Base-by-base conservation (phyloP, 1,140 invertebrate species). In the Kradibia gibbosae region DNA sequence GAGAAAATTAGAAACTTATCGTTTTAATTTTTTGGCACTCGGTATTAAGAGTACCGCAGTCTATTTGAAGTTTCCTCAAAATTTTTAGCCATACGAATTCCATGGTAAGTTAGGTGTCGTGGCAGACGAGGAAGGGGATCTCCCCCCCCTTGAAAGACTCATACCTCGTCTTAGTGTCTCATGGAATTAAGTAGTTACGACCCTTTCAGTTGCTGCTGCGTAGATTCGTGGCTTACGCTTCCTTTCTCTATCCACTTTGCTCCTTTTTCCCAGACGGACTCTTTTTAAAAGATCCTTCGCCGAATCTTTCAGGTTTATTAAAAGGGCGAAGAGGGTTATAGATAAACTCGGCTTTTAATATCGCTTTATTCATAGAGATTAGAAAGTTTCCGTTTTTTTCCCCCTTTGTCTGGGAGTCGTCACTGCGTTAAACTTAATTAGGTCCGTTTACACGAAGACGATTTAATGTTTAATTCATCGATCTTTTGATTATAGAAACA, bases 291-390 rank as follows among this genome's bases (percentile, higher is more conserved):
- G 84, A 78, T 62, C 82, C 82, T 82, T 82, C 67, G 65, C 75
- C 84, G 83, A 60, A 10, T 31, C 7, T 60, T 11, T 15, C 7
- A 5, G 39, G 78, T 88, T 89, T 90, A 90, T 90, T 89, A 90
- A 90, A 90, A 89, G 88, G 88, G 88, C 89, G 84, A 88, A 89
- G 84, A 60, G 22, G 1, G 48, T 7, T 74, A 73, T 67, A 57
- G 82, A 82, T 77, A 84, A 83, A 82, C 81, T 78, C 84, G 80
- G 84, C 85, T 85, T 89, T 90, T 89, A 89, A 90, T 89, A 90
- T 89, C 86, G 85, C 88, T 89, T 90, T 87, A 90, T 90, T 90
- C 87, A 88, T 89, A 22, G 88, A 87, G 86, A 89, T 90, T 90
- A 90, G 78, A 86, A 87, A 85, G 81, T 87, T 86, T 87, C 85